Evolutionary conservation across 37 sponge, comb jelly and placozoan genomes (phyloP).

Genomic region (Chondrilla cf. caribensis): DNA sequence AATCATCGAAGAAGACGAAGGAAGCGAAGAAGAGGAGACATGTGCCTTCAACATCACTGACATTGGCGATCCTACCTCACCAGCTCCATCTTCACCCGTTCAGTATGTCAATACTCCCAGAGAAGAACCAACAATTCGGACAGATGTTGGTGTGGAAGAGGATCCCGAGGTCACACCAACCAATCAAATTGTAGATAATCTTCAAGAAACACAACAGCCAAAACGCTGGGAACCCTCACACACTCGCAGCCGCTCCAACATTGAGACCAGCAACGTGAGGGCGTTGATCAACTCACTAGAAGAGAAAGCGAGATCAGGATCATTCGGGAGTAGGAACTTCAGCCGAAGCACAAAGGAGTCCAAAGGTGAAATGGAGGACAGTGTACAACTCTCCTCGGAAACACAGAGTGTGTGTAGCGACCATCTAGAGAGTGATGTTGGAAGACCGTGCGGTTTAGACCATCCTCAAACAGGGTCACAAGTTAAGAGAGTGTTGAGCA

Average conservation of each 20-base stretch:
- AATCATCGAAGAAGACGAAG: background rate
- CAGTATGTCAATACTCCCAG: too few relatives aligned
- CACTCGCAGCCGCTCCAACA: constrained; percentile 8
- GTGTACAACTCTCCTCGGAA: background rate
- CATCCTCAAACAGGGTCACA: too few relatives aligned
- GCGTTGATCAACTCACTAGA: constrained; percentile 1
- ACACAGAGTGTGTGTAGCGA: background rate
- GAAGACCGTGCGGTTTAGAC: too few relatives aligned
- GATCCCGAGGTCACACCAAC: background rate
- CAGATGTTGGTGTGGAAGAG: too few relatives aligned
- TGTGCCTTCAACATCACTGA: background rate
- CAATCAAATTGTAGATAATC: background rate
- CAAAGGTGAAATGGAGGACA: background rate
- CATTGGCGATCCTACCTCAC: background rate
- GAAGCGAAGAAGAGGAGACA: background rate
- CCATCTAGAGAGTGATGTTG: background rate
- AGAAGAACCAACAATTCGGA: too few relatives aligned
- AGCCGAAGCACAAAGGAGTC: background rate
- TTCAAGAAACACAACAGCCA: background rate
- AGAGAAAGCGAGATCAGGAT: background rate
- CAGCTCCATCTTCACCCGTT: too few relatives aligned
- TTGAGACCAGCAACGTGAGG: constrained; percentile 5
- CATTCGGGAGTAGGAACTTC: background rate
- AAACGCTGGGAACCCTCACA: constrained; percentile 5
- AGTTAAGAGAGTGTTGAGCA: too few relatives aligned